Conservation (phyloP, 2,888 invertebrate species). For the Xylota sylvarum region DNA sequence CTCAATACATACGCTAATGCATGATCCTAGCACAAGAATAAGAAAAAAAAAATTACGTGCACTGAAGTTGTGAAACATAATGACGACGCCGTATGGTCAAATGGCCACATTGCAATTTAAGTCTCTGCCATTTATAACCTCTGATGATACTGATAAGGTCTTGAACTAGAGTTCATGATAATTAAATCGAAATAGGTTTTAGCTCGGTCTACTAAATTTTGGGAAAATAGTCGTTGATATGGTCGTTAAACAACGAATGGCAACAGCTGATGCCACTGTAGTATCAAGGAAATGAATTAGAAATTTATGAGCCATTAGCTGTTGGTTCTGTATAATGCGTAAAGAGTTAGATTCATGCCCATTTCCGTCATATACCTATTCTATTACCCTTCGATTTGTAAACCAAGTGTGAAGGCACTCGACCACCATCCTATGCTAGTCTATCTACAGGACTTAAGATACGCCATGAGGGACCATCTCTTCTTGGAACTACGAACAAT, state of each 20-base stretch:
- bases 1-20: not conserved
- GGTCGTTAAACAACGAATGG: not conserved
- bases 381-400: no score
- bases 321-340: no score
- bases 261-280: no score
- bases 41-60: not conserved
- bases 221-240: not conserved
- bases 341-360: no score
- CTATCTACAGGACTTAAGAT: no score
- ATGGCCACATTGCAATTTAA: not conserved
- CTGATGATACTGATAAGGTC: not conserved
- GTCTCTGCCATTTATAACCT: not conserved
- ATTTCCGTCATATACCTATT: no score
- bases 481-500: no score
- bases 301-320: no score
- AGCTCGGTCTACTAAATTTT: constrained; percentile 4
- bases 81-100: not conserved
- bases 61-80: not conserved
- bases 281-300: no score
- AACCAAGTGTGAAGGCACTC: no score
- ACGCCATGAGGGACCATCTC: no score
- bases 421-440: no score
- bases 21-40: constrained; percentile 1
- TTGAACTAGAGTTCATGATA: not conserved
- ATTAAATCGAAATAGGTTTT: constrained; percentile 6